Conservation (phyloP, 2,113 vertebrate species). For the Bothrops jararaca region DNA sequence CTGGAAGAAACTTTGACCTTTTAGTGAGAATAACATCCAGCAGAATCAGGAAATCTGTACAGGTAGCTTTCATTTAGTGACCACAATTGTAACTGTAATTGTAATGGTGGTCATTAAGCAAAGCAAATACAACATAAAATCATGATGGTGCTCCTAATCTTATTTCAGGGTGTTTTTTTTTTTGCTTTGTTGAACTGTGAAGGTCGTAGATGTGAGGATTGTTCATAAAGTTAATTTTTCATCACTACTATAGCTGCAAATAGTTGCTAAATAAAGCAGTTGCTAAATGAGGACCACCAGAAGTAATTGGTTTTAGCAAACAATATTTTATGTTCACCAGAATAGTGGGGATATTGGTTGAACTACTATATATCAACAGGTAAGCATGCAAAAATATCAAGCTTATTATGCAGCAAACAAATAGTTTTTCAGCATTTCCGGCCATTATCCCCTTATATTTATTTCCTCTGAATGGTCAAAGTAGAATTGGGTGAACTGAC, state of each 20-base stretch:
- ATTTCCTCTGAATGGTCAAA: neutral
- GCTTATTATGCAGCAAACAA: neutral
- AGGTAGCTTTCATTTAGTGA: neutral
- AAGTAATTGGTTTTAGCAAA: neutral
- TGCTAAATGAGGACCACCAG: neutral
- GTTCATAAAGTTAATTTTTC: neutral
- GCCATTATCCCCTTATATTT: neutral
- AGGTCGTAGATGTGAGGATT: neutral
- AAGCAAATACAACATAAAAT: neutral
- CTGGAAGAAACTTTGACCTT: neutral
- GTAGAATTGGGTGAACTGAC: constrained; percentile 21
- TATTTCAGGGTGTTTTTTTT: neutral
- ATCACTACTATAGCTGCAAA: neutral
- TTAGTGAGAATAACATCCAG: neutral
- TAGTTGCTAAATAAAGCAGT: neutral
- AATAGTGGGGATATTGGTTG: neutral
- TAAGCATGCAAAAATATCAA: constrained; percentile 13
- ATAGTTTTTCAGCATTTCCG: neutral
- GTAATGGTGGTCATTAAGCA: neutral
- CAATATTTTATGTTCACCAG: neutral
- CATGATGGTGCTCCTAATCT: neutral
- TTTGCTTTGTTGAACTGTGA: neutral
- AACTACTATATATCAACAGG: constrained; percentile 8
- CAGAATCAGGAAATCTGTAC: neutral
- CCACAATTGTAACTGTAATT: neutral